Evolutionary conservation across 1,140 invertebrate genomes (phyloP), one percentile per base, ranked within the genome.

Genomic region (Magallana angulata): DNA sequence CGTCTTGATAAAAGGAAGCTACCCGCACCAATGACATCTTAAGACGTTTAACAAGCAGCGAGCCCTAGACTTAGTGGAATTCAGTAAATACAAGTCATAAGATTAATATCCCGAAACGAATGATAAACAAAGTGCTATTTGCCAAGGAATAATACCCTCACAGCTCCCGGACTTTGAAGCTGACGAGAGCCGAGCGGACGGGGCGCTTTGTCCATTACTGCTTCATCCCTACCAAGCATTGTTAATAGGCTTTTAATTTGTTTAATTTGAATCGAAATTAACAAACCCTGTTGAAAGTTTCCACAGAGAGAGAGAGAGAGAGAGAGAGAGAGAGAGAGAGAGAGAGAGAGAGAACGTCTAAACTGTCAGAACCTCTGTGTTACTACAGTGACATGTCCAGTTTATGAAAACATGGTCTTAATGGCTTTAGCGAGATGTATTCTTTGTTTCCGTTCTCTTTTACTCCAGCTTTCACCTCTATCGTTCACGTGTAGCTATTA

Each of bases 291-390:
- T 76, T 76, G 12, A 76, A 30, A 18, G 24, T 30, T 30, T 24
- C 36, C 36, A 48, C 36, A 48, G 36, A 7, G 5, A 48, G 36
- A 48, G 36, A 82, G 36, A 82, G 80, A 82, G 80, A 56, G 30
- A 48, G 48, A 82, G 81, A 82, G 48, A 82, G 81, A 82, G 48
- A 82, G 81, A 82, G 56, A 82, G 81, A 82, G 48, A 57, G 81
- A 80, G 71, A 80, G 71, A 80, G 71, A 80, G 81, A 30, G 36
- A 30, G 18, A 76, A 12, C 24, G 24, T 30, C 36, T 76, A 30
- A 76, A 76, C 68, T 76, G 68, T 76, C 68, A 76, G 68, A 30
- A 30, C 36, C 24, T 30, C 24, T 30, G 68, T 30, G 68, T 30
- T 24, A 12, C 36, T 36, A 76, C 24, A 76, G 8, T 76, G 68